These are phyloP conservation scores for Mayetiola destructor DNA, from an alignment of 2,888 invertebrate species.

Conservation along the genomic window DNA sequence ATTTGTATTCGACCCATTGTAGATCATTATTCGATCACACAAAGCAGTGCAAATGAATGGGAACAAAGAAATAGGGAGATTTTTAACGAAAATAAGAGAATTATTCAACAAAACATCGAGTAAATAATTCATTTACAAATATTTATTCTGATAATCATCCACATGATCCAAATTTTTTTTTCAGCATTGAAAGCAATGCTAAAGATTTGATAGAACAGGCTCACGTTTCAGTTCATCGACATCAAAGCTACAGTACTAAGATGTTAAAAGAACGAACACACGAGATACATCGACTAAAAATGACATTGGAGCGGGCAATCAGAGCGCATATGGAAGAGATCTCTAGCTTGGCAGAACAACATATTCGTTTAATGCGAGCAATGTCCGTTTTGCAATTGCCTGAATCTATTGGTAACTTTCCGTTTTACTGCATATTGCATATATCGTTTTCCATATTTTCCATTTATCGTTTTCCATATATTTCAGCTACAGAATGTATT, in stretches of 20 bases:
- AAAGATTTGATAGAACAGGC: conserved; percentile 49
- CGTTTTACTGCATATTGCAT: not conserved
- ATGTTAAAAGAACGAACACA: conserved; percentile 48
- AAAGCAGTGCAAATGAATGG: conserved; percentile 62
- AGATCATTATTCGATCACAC: conserved; percentile 58
- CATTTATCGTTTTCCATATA: conserved; percentile 4
- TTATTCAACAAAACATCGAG: conserved; percentile 42
- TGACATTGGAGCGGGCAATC: conserved; percentile 54
- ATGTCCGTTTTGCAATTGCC: conserved; percentile 51
- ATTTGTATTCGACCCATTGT: conserved; percentile 62
- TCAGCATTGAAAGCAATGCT: conserved; percentile 43
- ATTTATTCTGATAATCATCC: not conserved
- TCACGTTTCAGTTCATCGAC: conserved; percentile 49
- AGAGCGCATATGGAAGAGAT: conserved; percentile 56
- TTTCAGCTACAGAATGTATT: conserved; percentile 51
- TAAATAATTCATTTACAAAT: conserved; percentile 22
- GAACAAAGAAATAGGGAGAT: conserved; percentile 43
- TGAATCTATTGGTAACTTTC: conserved; percentile 49
- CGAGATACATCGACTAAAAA: conserved; percentile 60
- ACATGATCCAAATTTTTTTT: not conserved
- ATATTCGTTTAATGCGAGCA: conserved; percentile 52
- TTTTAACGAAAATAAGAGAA: conserved; percentile 28
- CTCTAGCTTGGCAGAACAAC: conserved; percentile 48
- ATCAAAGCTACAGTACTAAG: conserved; percentile 51
- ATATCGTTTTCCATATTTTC: not conserved